Evolutionary conservation across 2,888 invertebrate species (phyloP), one percentile per base, ranked within the genome.

Genomic region (Boloria selene): DNA sequence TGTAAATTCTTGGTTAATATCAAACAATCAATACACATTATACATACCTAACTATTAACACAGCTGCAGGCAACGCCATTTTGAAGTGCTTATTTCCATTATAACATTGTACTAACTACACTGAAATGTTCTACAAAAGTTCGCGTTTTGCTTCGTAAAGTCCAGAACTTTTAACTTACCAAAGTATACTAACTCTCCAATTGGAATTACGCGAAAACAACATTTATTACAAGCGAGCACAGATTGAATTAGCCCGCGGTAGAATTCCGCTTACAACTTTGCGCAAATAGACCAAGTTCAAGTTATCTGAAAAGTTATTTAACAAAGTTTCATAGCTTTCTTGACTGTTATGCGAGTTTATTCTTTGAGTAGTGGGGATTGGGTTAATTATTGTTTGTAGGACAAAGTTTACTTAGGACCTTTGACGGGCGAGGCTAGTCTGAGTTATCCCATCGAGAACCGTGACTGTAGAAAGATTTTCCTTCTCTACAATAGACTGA

Each of bases 301-400:
- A 92, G 90, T 92, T 92, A 92, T 92, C 91, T 91, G 91, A 92
- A 92, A 92, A 92, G 91, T 92, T 92, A 92, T 91, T 92, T 91
- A 92, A 92, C 92, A 92, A 92, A 92, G 92, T 92, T 92, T 92
- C 92, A 91, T 91, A 90, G 91, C 91, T 89, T 90, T 91, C 87
- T 87, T 82, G 81, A 80, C 73, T 74, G 87, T 79, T 78, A 78
- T 74, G 75, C 79, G 85, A 90, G 82, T 87, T 85, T 88, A 83
- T 74, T 83, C 88, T 85, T 77, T 89, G 81, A 79, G 79, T 70
- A 74, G 76, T 76, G 70, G 75, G 75, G 78, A 85, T 90, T 89
- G 79, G 82, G 87, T 87, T 81, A 85, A 83, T 87, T 86, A 82
- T 90, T 76, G 83, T 81, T 80, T 82, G 82, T 70, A 77, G 76